A percentile compares a stretch with the other conserved stretches of the same genome.
Evolutionary conservation across 2,888 invertebrate genomes (phyloP).

Genomic region (Danaus chrysippus): DNA sequence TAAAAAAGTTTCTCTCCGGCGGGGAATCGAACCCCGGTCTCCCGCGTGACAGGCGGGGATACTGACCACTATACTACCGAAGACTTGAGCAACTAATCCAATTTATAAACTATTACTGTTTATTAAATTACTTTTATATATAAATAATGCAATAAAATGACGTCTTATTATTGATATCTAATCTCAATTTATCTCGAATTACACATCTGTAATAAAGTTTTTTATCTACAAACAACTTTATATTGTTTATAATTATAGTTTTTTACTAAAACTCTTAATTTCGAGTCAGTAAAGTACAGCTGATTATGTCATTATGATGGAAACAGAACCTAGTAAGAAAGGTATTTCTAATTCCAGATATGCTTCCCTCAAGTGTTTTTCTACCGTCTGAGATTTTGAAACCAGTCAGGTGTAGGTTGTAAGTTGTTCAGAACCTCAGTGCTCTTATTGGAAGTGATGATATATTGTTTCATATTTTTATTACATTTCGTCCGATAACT

Average conservation of each 20-base stretch:
- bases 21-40: slow-evolving; percentile 81
- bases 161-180: too few species aligned
- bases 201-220: too few species aligned
- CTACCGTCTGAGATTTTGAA: slow-evolving; percentile 58
- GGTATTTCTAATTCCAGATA: slow-evolving; percentile 57
- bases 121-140: too few species aligned
- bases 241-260: too few species aligned
- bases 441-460: not conserved
- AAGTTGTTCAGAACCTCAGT: too few species aligned
- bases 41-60: slow-evolving; percentile 81
- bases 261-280: too few species aligned
- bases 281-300: too few species aligned
- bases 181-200: too few species aligned
- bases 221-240: too few species aligned
- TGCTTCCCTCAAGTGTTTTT: slow-evolving; percentile 60
- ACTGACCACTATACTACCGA: slow-evolving; percentile 80
- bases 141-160: too few species aligned
- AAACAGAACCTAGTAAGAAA: slow-evolving; percentile 47
- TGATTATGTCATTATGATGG: slow-evolving; percentile 45
- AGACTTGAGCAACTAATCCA: slow-evolving; percentile 37
- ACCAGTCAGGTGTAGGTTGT: slow-evolving; percentile 37
- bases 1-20: slow-evolving; percentile 51
- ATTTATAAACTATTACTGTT: too few species aligned
- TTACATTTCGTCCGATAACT: not conserved
- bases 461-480: not conserved